Evolutionary conservation across 2,888 invertebrate genomes (phyloP).

Genomic region (Drosophila mimetica): DNA sequence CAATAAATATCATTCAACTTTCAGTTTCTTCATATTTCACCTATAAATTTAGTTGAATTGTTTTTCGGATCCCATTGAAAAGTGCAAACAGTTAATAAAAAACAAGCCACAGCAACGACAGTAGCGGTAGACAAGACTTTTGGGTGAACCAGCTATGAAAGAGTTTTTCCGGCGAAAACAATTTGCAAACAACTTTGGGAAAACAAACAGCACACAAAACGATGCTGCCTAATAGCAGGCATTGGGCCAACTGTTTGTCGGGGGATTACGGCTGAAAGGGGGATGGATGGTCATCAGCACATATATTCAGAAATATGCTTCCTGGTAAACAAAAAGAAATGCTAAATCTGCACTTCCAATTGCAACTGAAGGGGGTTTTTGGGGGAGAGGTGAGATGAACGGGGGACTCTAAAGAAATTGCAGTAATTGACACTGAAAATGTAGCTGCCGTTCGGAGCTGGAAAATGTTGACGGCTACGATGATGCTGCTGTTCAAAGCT

Average conservation of each 20-base stretch:
- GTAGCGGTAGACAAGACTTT: constrained; percentile 14
- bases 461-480: constrained; percentile 28
- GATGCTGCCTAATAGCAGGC: constrained; percentile 42
- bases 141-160: constrained; percentile 30
- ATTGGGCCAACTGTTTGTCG: constrained; percentile 22
- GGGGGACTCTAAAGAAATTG: constrained; percentile 39
- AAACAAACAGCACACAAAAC: constrained; percentile 35
- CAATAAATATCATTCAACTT: constrained; percentile 17
- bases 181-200: constrained; percentile 56
- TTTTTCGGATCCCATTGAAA: constrained; percentile 13
- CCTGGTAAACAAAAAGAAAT: constrained; percentile 53
- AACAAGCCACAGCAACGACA: constrained; percentile 5
- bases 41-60: constrained; percentile 31
- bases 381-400: not conserved
- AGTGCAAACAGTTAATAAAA: constrained; percentile 15
- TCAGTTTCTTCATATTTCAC: constrained; percentile 1
- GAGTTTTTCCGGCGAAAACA: constrained; percentile 53
- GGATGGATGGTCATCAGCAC: constrained; percentile 4
- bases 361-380: constrained; percentile 1
- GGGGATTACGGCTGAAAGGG: constrained; percentile 1
- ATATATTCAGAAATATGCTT: constrained; percentile 45
- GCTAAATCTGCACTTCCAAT: constrained; percentile 30
- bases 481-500: constrained; percentile 26
- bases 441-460: constrained; percentile 38
- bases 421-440: constrained; percentile 69